Base-by-base conservation (phyloP, 1,140 invertebrate species). In the Drosophila serrata region DNA sequence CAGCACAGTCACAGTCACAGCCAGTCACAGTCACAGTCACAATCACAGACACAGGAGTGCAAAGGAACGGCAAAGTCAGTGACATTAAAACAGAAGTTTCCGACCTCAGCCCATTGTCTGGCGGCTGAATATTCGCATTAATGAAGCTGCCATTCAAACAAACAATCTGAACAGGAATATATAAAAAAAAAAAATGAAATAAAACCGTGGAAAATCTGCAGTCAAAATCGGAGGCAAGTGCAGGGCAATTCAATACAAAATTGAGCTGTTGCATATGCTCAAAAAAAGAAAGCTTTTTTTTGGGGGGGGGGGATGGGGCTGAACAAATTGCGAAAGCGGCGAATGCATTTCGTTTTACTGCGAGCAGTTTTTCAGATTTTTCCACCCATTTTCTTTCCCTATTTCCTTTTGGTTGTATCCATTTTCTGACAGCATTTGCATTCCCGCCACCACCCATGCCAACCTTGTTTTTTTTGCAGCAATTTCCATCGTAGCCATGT, bases 61-160 rank as follows among this genome's bases (percentile, higher is more conserved):
- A 8, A 8, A 49, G 31, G 39, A 51, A 39, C 60, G 29, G 19
- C 43, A 15, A 37, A 39, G 45, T 48, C 48, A 48, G 49, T 19
- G 22, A 55, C n/a, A 58, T 40, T 58, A 53, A 65, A 33, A 31
- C 53, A 59, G 45, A 53, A 19, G n/a, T 12, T 35, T 12, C 49
- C 43, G 40, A 75, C 58, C 68, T 45, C 45, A 33, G 39, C 31
- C 45, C 55, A 63, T 57, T 74, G 65, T 72, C 67, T 51, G 74
- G 63, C 35, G 59, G 56, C 62, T 76, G 57, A 59, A 72, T 78
- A 63, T 81, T 67, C 63, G 68, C 82, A 90, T 88, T 88, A 88
- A 88, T 88, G 85, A 88, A 90, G 77, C 85, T 88, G 81, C 74
- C 85, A 88, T 88, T 90, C 85, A 88, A 63, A 84, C 79, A 70